Base-by-base conservation (phyloP, 2,113 vertebrate species). In the Rhabdornis inornatus region DNA sequence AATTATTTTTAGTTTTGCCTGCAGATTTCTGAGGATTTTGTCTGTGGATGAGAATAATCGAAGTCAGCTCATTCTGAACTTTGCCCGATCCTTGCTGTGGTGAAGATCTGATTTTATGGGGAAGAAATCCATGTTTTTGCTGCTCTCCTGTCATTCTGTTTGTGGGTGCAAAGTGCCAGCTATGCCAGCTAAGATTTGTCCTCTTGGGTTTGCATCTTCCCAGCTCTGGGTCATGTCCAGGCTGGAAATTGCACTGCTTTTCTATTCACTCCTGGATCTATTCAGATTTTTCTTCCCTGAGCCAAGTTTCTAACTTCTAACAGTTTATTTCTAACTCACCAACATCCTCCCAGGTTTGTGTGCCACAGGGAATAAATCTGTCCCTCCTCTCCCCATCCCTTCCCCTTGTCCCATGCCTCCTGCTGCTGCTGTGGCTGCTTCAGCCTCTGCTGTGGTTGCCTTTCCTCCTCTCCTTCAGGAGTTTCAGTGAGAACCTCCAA, bases 1-100 rank as follows among this genome's bases (percentile, higher is more conserved):
- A n/a, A 42, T 74, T 72, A 45, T 65, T 90, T 86, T 61, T 28
- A 74, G 68, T 57, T 95, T 86, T 89, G 31, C 71, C 60, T 59
- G 63, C 37, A 50, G 25, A 28, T 81, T 95, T 81, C 60, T 72
- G 44, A 44, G 16, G 25, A 33, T 57, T 89, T 96, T 45, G 4
- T 18, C 31, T 78, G 23, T n/a, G 64, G 78, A 37, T 30, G 64
- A 63, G 52, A 72, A 84, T 20, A 81, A 61, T 45, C 68, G 37
- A 39, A 65, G 9, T 13, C 78, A 45, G 25, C 56, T 78, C 47
- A 35, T 55, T 55, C 72, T 74, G 31, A 80, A 33, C 13, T 35
- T 53, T 61, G 83, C 16, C 55, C 15, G 20, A 31, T 68, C 9
- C 64, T 92, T 80, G 19, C 31, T 72, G 20, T 40, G 15, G 30